phyloP scores from a whole-genome alignment of 2,113 vertebrate genomes.

The Petrocephalus microphthalmus region DNA sequence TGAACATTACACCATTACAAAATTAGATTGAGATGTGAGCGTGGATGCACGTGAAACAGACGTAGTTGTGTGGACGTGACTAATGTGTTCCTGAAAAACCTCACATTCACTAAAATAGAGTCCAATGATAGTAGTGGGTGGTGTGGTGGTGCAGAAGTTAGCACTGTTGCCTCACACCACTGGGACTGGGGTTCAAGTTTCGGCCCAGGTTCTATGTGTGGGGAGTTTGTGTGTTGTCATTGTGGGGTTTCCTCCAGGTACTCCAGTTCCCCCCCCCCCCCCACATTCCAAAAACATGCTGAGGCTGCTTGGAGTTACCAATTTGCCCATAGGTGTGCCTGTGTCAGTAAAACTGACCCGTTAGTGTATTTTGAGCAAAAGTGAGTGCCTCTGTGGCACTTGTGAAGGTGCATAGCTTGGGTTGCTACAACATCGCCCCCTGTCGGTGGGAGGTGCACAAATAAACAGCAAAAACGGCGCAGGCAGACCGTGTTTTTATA shows the following conservation, averaged over 20 bases:
- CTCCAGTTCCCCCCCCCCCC: too few species aligned
- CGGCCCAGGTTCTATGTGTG: too few species aligned
- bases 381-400: background rate
- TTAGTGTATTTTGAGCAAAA: background rate
- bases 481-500: background rate
- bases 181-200: too few species aligned
- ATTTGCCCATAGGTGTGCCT: background rate
- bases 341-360: background rate
- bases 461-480: background rate
- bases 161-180: too few species aligned
- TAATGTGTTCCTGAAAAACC: too few species aligned
- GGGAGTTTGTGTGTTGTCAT: too few species aligned
- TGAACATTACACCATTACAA: background rate
- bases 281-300: too few species aligned
- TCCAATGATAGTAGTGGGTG: too few species aligned
- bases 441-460: conserved; percentile 40
- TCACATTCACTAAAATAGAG: too few species aligned
- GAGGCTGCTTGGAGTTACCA: too few species aligned
- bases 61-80: background rate
- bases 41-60: background rate
- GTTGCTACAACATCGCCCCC: conserved; percentile 51
- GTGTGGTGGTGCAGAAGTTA: too few species aligned
- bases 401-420: background rate
- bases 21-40: background rate
- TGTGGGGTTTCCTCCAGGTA: too few species aligned